These are phyloP conservation scores for Orthonevra nobilis DNA, from an alignment of 2,888 invertebrate species.

Conservation along the genomic window DNA sequence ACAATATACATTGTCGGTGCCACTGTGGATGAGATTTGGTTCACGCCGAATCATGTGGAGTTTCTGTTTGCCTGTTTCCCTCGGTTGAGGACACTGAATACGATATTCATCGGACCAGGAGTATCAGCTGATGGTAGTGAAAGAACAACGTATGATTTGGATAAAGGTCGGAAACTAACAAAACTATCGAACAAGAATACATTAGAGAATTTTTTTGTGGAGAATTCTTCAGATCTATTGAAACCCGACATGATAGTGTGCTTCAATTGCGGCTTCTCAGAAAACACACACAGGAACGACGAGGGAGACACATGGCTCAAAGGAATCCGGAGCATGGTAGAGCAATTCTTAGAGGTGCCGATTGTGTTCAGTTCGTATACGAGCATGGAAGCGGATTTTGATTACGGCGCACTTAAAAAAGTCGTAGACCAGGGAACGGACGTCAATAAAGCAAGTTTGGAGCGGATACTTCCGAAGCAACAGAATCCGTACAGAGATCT, in stretches of 20 bases:
- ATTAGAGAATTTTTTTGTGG: conserved; percentile 71
- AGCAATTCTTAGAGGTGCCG: conserved; percentile 73
- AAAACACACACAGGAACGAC: conserved; percentile 36
- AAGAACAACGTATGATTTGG: conserved; percentile 10
- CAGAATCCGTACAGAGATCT: conserved; percentile 75
- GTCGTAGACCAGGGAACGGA: conserved; percentile 36
- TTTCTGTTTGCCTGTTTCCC: conserved; percentile 75
- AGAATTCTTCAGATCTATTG: conserved; percentile 20
- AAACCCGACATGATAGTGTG: conserved; percentile 73
- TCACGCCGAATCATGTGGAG: conserved; percentile 72
- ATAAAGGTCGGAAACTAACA: conserved; percentile 49
- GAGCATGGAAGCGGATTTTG: conserved; percentile 72
- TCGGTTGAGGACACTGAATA: conserved; percentile 69
- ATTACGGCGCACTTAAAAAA: conserved; percentile 71
- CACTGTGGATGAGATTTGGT: conserved; percentile 72
- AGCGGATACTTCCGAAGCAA: conserved; percentile 68
- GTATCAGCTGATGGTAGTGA: neutral
- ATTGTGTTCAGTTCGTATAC: conserved; percentile 76
- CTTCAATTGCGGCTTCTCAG: conserved; percentile 76
- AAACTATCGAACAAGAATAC: conserved; percentile 52
- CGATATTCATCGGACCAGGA: conserved; percentile 75
- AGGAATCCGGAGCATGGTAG: conserved; percentile 72
- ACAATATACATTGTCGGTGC: conserved; percentile 74
- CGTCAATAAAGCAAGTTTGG: conserved; percentile 57
- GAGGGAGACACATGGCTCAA: conserved; percentile 60